These are phyloP conservation scores for Thrips palmi DNA, from an alignment of 1,140 invertebrate species.

Conservation along the genomic window DNA sequence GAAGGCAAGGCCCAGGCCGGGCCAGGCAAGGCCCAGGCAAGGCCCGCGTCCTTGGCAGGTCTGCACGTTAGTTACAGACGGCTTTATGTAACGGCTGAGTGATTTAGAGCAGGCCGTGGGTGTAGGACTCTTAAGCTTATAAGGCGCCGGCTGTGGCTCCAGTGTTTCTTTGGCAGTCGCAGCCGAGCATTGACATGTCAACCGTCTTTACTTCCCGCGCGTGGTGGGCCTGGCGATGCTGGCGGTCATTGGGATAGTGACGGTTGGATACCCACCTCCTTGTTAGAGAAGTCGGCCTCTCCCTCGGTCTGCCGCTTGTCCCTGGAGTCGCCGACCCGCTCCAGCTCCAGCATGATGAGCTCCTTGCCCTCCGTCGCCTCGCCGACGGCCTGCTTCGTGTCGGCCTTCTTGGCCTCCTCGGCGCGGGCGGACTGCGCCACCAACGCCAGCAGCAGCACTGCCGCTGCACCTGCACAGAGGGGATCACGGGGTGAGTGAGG, in stretches of 20 bases:
- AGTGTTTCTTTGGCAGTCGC: neutral
- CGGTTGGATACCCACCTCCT: constrained; percentile 7
- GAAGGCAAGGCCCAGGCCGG: too few relatives aligned
- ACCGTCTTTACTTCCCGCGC: neutral
- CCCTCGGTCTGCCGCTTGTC: constrained; percentile 6
- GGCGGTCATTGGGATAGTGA: constrained; percentile 7
- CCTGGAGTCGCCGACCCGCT: constrained; percentile 3
- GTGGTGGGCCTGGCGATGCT: neutral
- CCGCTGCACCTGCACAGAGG: too few relatives aligned
- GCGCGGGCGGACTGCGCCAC: too few relatives aligned
- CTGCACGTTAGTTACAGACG: too few relatives aligned
- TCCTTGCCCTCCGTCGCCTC: constrained; percentile 1
- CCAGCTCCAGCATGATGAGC: constrained; percentile 12
- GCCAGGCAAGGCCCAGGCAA: too few relatives aligned
- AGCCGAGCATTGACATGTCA: neutral
- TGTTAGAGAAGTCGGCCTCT: constrained; percentile 3
- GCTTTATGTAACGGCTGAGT: too few relatives aligned
- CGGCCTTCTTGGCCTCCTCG: too few relatives aligned
- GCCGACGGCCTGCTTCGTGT: too few relatives aligned
- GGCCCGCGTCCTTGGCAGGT: too few relatives aligned
- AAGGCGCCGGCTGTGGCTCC: neutral
- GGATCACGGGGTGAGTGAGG: too few relatives aligned
- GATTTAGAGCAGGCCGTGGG: too few relatives aligned
- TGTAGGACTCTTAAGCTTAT: neutral
- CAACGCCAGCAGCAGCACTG: too few relatives aligned